Conservation (phyloP, 2,113 vertebrate species). For the Rhinoderma darwinii region DNA sequence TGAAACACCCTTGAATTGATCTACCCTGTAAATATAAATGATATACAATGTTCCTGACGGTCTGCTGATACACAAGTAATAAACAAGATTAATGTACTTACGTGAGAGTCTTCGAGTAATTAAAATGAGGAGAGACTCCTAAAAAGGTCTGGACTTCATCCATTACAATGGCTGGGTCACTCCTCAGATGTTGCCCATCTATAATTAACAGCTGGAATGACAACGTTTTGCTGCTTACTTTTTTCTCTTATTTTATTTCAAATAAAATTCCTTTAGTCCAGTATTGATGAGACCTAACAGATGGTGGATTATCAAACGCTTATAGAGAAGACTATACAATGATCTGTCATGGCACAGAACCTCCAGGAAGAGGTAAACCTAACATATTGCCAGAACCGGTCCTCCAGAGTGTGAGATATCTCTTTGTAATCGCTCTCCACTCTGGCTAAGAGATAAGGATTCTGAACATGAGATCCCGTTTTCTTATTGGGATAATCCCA, state of each 20-base stretch:
- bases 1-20: constrained; percentile 1
- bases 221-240: constrained; percentile 35
- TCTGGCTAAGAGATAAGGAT: too few relatives aligned
- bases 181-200: constrained; percentile 94
- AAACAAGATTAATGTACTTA: constrained; percentile 73
- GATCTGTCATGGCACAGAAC: too few relatives aligned
- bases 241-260: background rate
- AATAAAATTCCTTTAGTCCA: too few relatives aligned
- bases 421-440: too few relatives aligned
- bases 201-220: constrained; percentile 88
- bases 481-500: too few relatives aligned
- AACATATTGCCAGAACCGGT: too few relatives aligned
- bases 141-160: constrained; percentile 97
- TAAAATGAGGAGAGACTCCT: constrained; percentile 89
- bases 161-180: constrained; percentile 91
- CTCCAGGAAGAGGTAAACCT: too few relatives aligned
- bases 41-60: background rate
- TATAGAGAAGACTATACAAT: too few relatives aligned
- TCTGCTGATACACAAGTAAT: constrained; percentile 32
- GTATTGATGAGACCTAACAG: too few relatives aligned
- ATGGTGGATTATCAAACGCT: too few relatives aligned
- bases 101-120: constrained; percentile 95
- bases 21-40: constrained; percentile 10
- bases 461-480: too few relatives aligned
- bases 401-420: too few relatives aligned